Evolutionary conservation across 2,797 vertebrate species (phyloP), one percentile per base, ranked within the genome.

Genomic region (Saxicola maurus): DNA sequence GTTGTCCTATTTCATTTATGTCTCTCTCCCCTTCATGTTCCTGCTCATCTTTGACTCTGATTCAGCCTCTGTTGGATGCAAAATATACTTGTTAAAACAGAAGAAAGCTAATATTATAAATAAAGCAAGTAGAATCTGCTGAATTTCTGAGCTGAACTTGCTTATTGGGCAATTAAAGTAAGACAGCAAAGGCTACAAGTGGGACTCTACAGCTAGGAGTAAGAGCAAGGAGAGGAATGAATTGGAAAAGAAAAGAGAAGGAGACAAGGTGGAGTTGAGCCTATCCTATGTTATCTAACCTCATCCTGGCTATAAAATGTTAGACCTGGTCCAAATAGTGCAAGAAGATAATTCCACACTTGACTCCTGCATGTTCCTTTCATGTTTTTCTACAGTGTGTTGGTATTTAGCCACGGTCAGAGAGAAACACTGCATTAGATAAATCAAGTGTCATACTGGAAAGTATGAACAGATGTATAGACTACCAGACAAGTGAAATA

Each of bases 401-500:
- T 90, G 38, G 28, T 93, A 18, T 73, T 91, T 72, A 45, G 28
- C 51, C 37, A 17, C 5, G 30, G 46, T 68, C 37, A 46, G 66
- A 67, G 14, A 55, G 23, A 78, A 60, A 59, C 13, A 21, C 18
- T 78, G 9, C 6, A 2, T 64, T n/a, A 75, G 53, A 91, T 35
- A 67, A 82, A 72, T 52, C 7, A 45, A 49, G 10, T 6, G 2
- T 91, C 52, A 35, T 64, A 24, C 28, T 51, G 51, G 75, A 72
- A 93, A 79, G 6, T 69, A 89, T 68, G 56, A 91, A 53, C 79
- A 91, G 67, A 85, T 46, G 27, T 85, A 75, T 61, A 65, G 60
- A 61, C 67, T 89, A 79, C 75, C 31, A 92, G 72, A 79, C 46
- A 91, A 91, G 45, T 57, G 24, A 89, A 82, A 87, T 46, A 86